These are phyloP conservation scores for Hirtodrosophila alboralis DNA, from an alignment of 2,888 invertebrate species.

Conservation along the genomic window DNA sequence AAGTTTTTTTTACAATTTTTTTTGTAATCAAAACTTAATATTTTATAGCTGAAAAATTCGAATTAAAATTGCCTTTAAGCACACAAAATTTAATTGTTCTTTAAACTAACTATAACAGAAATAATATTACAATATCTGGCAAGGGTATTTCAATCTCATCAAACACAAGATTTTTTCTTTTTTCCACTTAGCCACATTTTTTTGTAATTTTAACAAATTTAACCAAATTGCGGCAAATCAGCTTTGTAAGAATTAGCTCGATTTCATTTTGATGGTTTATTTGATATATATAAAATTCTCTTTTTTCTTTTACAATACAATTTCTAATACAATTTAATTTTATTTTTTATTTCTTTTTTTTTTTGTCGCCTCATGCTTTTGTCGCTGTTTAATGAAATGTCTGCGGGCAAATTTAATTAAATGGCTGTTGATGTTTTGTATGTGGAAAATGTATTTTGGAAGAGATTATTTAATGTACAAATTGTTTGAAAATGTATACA, in stretches of 20 bases:
- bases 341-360: constrained; percentile 16
- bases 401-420: constrained; percentile 45
- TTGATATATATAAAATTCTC: too few species aligned
- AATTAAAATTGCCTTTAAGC: too few species aligned
- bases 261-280: constrained; percentile 52
- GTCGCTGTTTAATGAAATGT: constrained; percentile 27
- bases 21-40: too few species aligned
- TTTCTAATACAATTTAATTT: constrained; percentile 13
- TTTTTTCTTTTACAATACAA: too few species aligned
- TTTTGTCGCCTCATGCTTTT: constrained; percentile 14
- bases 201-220: constrained; percentile 53
- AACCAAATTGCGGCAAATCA: constrained; percentile 55
- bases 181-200: constrained; percentile 37
- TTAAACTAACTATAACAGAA: too few species aligned
- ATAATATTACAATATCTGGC: too few species aligned
- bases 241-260: constrained; percentile 61
- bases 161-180: too few species aligned
- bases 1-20: too few species aligned
- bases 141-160: too few species aligned
- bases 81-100: too few species aligned
- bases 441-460: constrained; percentile 7
- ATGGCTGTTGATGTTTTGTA: constrained; percentile 21
- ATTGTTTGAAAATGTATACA: constrained; percentile 26
- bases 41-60: too few species aligned
- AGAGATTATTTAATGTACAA: constrained; percentile 27